phyloP scores from a whole-genome alignment of 2,113 vertebrate genomes.

The Zosterops borbonicus region DNA sequence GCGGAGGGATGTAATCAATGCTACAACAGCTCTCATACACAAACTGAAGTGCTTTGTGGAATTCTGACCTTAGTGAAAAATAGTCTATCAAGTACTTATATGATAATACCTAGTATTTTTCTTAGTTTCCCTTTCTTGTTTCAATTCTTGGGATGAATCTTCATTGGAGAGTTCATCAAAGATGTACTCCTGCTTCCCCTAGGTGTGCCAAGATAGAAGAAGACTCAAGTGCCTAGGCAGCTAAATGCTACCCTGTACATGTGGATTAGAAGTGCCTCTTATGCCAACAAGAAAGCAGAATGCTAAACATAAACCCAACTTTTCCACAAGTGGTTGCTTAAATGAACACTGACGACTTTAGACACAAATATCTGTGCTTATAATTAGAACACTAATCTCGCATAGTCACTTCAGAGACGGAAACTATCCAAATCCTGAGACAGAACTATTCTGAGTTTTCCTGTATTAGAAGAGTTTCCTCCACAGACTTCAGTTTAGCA shows the following conservation, averaged over 20 bases:
- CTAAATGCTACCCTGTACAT: not conserved
- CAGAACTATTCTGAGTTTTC: not conserved
- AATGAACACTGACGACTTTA: not conserved
- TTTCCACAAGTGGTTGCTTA: not conserved
- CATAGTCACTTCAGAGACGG: not conserved
- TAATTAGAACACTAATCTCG: not conserved
- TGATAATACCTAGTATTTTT: not conserved
- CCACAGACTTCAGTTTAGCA: not conserved
- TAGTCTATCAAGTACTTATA: not conserved
- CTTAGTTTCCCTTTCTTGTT: not conserved
- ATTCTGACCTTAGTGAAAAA: not conserved
- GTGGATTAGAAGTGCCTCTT: not conserved
- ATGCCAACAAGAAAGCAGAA: not conserved
- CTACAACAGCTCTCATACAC: not conserved
- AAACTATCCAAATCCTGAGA: not conserved
- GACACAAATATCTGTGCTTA: not conserved
- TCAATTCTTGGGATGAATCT: not conserved
- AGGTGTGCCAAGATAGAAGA: not conserved
- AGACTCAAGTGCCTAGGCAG: not conserved
- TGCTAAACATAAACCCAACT: not conserved
- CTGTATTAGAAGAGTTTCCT: not conserved
- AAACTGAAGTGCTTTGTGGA: not conserved
- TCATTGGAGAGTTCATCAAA: not conserved
- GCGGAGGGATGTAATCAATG: not conserved
- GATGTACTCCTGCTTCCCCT: not conserved